These are phyloP conservation scores for Poeciliopsis occidentalis DNA, from an alignment of 2,113 vertebrate genomes.

Conservation along the genomic window DNA sequence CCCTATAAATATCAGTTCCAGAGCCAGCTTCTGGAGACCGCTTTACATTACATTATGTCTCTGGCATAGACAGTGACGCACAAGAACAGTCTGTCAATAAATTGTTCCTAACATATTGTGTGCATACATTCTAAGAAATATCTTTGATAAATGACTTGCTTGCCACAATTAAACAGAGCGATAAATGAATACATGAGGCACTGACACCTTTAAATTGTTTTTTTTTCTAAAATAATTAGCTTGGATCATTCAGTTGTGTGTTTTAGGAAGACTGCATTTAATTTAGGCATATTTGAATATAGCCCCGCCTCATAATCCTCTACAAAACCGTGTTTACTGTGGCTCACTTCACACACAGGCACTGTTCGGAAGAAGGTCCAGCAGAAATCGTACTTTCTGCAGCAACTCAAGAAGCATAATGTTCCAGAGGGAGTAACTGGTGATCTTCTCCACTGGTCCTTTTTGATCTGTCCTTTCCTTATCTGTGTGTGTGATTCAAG, in stretches of 20 bases:
- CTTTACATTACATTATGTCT: conserved; percentile 19
- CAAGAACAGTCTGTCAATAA: neutral
- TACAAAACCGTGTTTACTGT: too few species aligned
- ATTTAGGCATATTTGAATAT: neutral
- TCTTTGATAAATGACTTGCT: neutral
- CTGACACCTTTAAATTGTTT: neutral
- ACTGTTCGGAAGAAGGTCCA: too few species aligned
- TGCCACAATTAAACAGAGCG: neutral
- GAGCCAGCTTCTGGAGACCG: conserved; percentile 27
- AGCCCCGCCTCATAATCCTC: neutral
- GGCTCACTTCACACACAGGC: too few species aligned
- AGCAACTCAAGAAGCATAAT: too few species aligned
- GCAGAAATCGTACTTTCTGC: too few species aligned
- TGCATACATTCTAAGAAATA: neutral
- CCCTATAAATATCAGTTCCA: conserved; percentile 67
- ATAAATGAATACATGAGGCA: neutral
- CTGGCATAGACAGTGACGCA: conserved; percentile 5
- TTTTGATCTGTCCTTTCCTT: too few species aligned
- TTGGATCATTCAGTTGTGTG: neutral
- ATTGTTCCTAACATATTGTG: neutral
- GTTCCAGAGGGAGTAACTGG: too few species aligned
- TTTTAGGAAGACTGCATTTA: neutral
- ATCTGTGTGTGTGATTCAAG: too few species aligned
- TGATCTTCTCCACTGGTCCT: too few species aligned
- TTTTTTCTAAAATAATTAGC: neutral